phyloP scores from a whole-genome alignment of 2,797 vertebrate genomes.

The Silurus lanzhouensis region DNA sequence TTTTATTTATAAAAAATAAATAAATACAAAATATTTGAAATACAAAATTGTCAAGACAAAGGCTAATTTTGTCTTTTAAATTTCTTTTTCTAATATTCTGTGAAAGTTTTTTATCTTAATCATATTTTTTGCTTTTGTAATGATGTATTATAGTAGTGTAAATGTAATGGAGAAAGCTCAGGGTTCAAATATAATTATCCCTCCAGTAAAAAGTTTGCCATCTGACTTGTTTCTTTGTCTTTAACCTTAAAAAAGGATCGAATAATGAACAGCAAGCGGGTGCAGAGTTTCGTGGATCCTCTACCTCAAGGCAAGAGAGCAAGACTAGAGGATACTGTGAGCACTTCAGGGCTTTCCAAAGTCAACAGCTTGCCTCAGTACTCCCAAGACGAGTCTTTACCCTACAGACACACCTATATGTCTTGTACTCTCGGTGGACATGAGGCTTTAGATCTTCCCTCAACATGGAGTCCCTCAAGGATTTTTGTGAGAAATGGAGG shows the following conservation, averaged over 20 bases:
- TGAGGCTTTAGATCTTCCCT: slow-evolving; percentile 62
- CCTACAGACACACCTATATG: slow-evolving; percentile 80
- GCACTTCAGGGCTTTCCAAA: slow-evolving; percentile 63
- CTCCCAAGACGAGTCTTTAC: slow-evolving; percentile 64
- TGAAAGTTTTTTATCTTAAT: neutral
- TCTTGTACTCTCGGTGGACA: slow-evolving; percentile 72
- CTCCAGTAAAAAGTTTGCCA: neutral
- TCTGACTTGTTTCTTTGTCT: neutral
- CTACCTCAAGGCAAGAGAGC: slow-evolving; percentile 78
- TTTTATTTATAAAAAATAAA: neutral
- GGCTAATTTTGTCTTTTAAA: neutral
- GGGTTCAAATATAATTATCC: neutral
- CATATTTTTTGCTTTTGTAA: neutral
- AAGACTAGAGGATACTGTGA: slow-evolving; percentile 65
- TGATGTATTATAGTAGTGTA: neutral
- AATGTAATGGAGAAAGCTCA: neutral
- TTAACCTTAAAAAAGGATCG: slow-evolving; percentile 50
- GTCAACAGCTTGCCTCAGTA: slow-evolving; percentile 62
- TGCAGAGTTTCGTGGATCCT: slow-evolving; percentile 67
- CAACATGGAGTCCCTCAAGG: slow-evolving; percentile 70
- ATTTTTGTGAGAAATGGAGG: slow-evolving; percentile 61
- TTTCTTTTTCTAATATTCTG: neutral
- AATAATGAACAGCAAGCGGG: slow-evolving; percentile 79
- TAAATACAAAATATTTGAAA: neutral
- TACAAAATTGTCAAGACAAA: neutral